These are phyloP conservation scores for Channa argus DNA, from an alignment of 2,113 vertebrate genomes.

Conservation along the genomic window DNA sequence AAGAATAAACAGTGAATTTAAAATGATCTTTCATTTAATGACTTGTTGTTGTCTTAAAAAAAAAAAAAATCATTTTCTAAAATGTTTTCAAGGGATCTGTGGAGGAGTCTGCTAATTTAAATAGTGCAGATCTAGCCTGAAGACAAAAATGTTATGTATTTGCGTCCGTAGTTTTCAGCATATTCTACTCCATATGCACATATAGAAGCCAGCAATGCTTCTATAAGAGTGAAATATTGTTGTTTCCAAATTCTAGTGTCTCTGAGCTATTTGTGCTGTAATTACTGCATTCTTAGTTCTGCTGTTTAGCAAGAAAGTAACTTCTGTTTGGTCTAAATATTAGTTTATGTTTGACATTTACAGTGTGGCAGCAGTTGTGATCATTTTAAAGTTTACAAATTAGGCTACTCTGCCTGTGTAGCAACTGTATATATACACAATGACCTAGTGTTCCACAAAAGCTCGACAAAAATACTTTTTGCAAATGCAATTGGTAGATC, in stretches of 20 bases:
- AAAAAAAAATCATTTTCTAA: slow-evolving; percentile 59
- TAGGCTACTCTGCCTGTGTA: background rate
- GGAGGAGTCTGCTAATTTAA: slow-evolving; percentile 64
- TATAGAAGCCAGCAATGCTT: background rate
- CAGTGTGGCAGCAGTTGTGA: background rate
- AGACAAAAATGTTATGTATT: slow-evolving; percentile 48
- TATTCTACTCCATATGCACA: slow-evolving; percentile 21
- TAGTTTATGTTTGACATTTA: slow-evolving; percentile 15
- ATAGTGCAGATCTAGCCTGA: slow-evolving; percentile 46
- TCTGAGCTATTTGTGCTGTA: slow-evolving; percentile 32
- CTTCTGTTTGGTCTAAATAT: slow-evolving; percentile 20
- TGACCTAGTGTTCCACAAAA: background rate
- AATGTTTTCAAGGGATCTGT: slow-evolving; percentile 66
- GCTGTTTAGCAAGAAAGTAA: slow-evolving; percentile 40
- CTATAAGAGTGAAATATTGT: slow-evolving; percentile 40
- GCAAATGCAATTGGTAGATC: slow-evolving; percentile 49
- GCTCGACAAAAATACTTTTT: background rate
- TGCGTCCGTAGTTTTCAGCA: slow-evolving; percentile 33
- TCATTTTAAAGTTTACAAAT: slow-evolving; percentile 2
- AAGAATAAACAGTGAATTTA: slow-evolving; percentile 68
- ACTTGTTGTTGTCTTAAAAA: slow-evolving; percentile 72
- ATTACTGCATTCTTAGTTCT: slow-evolving; percentile 42
- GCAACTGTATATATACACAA: background rate
- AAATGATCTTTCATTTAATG: slow-evolving; percentile 73
- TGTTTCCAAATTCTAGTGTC: slow-evolving; percentile 25